These are phyloP conservation scores for Synanthedon andrenaeformis DNA, from an alignment of 2,888 invertebrate species.

Conservation along the genomic window DNA sequence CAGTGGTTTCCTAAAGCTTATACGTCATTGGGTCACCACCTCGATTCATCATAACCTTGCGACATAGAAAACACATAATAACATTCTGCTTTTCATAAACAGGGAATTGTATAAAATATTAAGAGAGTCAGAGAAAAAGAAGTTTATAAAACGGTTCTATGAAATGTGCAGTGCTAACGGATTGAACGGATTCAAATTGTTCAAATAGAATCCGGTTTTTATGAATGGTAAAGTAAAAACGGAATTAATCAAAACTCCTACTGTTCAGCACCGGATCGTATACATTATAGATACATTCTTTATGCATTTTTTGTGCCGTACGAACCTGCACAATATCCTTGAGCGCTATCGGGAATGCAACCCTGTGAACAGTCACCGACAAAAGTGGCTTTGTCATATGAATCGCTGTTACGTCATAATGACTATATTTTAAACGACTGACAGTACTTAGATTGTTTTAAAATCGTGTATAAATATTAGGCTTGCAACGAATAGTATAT, in stretches of 20 bases:
- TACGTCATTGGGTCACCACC: not conserved
- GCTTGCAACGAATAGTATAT: too few species aligned
- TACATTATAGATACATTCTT: not conserved
- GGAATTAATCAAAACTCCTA: not conserved
- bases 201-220: constrained; percentile 33
- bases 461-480: too few species aligned
- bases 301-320: not conserved
- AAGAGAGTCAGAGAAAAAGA: constrained; percentile 59
- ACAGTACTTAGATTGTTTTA: too few species aligned
- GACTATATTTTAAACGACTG: too few species aligned
- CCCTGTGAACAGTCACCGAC: too few species aligned
- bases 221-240: constrained; percentile 49
- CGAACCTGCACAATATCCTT: not conserved
- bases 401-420: too few species aligned
- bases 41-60: not conserved
- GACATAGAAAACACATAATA: constrained; percentile 25
- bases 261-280: not conserved
- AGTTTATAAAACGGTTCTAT: constrained; percentile 49
- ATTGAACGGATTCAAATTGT: constrained; percentile 45
- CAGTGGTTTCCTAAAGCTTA: not conserved
- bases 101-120: constrained; percentile 58
- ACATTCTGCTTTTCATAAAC: constrained; percentile 41
- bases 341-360: not conserved
- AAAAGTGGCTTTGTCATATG: too few species aligned
- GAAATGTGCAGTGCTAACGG: constrained; percentile 51